phyloP scores from a whole-genome alignment of 2,888 invertebrate genomes.

The Orchestes rusci region DNA sequence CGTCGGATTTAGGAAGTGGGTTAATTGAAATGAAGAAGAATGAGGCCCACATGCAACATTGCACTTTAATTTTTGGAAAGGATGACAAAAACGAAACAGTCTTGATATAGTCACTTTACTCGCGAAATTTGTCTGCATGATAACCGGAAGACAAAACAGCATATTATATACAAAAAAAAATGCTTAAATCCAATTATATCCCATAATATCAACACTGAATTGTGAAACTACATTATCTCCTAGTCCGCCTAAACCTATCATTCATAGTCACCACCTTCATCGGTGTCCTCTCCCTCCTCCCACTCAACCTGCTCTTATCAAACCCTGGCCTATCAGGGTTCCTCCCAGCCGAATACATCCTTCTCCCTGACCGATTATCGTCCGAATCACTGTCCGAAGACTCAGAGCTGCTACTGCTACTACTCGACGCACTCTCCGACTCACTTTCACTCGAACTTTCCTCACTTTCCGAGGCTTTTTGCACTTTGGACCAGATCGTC shows the following conservation, averaged over 20 bases:
- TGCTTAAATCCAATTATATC: too few relatives aligned
- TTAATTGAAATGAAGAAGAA: too few relatives aligned
- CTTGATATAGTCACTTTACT: too few relatives aligned
- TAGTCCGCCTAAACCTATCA: slow-evolving; percentile 23
- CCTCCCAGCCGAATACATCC: slow-evolving; percentile 13
- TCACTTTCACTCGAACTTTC: slow-evolving; percentile 22
- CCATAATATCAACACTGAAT: too few relatives aligned
- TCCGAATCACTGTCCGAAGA: slow-evolving; percentile 24
- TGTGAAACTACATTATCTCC: too few relatives aligned
- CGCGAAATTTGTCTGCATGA: too few relatives aligned
- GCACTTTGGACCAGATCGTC: slow-evolving; percentile 39
- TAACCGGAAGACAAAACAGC: too few relatives aligned
- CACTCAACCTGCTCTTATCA: slow-evolving; percentile 23
- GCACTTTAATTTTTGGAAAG: too few relatives aligned
- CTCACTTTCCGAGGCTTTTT: slow-evolving; percentile 16
- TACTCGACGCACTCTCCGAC: slow-evolving; percentile 17
- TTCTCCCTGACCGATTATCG: slow-evolving; percentile 17
- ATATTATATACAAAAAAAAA: too few relatives aligned
- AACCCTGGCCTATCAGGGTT: slow-evolving; percentile 34
- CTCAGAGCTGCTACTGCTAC: slow-evolving; percentile 21
- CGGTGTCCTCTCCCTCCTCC: slow-evolving; percentile 34
- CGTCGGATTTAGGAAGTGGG: too few relatives aligned
- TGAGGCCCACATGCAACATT: too few relatives aligned
- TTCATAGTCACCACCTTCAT: slow-evolving; percentile 35
- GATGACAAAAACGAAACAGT: too few relatives aligned